Base-by-base conservation (phyloP, 2,113 vertebrate species). In the Planiliza haematocheilus region DNA sequence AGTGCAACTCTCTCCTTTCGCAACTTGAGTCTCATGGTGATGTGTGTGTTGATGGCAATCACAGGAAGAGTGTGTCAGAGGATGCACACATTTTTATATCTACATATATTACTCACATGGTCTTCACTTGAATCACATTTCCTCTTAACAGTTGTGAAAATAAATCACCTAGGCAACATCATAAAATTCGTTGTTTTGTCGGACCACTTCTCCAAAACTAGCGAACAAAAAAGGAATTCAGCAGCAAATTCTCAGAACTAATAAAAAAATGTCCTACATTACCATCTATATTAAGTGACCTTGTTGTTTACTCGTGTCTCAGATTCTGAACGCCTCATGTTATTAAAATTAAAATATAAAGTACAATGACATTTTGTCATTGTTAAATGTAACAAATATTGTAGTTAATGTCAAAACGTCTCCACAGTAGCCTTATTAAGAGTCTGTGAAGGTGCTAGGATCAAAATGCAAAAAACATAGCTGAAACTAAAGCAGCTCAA, bases 161-260 rank as follows among this genome's bases (percentile, higher is more conserved):
- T n/a, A n/a, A n/a, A n/a, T n/a, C n/a, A n/a, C n/a, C n/a, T 14
- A 60, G 53, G 38, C 18, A 8, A 42, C 4, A n/a, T 65, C 8
- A 13, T 50, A 10, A 71, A 48, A 10, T 56, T 36, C 13, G 7
- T 76, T 52, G 17, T 43, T 66, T 38, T 43, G 30, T 60, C 55
- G 2, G 6, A 14, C 7, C 4, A 37, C n/a, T 8, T 10, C 12
- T 53, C 12, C 1, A 36, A 60, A 18, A n/a, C 18, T 12, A 18
- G n/a, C n/a, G n/a, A n/a, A n/a, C 2, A 30, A 30, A 30, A 30
- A 30, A 3, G 24, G 2, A 30, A 30, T 5, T 30, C 24, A 30
- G 24, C 24, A 30, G 24, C 24, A 30, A 30, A 30, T 30, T 30
- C 5, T 2, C 5, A 30, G 24, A 30, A 30, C 3, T 30, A 30